Base-by-base conservation (phyloP, 2,113 vertebrate genomes). In the Ceratotherium simum region DNA sequence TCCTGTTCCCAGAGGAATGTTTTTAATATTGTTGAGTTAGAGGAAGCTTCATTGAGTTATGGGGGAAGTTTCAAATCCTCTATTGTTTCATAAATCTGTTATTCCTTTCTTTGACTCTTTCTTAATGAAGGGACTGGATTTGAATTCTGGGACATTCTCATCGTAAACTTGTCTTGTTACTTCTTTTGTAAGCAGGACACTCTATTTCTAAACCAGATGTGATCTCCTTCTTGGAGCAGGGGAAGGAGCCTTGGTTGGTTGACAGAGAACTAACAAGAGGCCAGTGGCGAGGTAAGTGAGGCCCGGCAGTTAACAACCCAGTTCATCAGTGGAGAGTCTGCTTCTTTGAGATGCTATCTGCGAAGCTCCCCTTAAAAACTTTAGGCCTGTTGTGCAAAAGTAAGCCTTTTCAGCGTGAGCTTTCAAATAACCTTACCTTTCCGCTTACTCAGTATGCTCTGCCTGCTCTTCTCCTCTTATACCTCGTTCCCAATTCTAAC, bases 191-290 rank as follows among this genome's bases (percentile, higher is more conserved):
- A 97, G 95, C 96, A 98, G 98, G 97, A 80, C 60, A 76, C 95
- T 95, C 84, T 91, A 31, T 96, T 95, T 97, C 97, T 84, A 98
- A 98, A 94, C 96, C 97, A 94, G 96, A 91, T 97, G 88, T 97
- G 84, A 97, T 97, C 76, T 97, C 96, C 75, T 94, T 90, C 88
- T 96, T 98, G 96, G 97, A 98, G 80, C 96, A 97, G 89, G 96
- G 96, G 67, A 97, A 97, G 67, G 93, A 96, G 67, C 96, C 97
- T 85, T 98, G 97, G 93, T 78, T 96, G 93, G 70, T 91, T 92
- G 87, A 76, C 75, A 96, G 96, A 97, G 75, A 94, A 67, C 36
- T 83, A 78, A 96, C 88, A 91, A 64, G 91, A 97, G 72, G 69
- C 84, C 95, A 95, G 33, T 96, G 95, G 94, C 84, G 84, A 97